Percentiles rank a stretch among this genome's conserved stretches.
These are phyloP conservation scores for Ecdyonurus torrentis DNA, from an alignment of 2,888 invertebrate genomes.

Conservation along the genomic window DNA sequence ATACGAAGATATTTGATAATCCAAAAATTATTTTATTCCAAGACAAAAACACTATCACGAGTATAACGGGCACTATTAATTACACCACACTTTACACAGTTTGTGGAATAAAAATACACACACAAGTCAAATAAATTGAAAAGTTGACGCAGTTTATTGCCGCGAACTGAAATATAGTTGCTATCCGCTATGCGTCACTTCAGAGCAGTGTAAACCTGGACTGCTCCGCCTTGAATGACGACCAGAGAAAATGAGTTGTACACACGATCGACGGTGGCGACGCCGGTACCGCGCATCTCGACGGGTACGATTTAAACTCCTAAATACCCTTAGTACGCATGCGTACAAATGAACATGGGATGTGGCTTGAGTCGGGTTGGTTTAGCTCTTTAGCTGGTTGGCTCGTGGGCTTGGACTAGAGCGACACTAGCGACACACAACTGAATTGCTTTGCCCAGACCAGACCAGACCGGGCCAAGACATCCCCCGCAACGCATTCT, in stretches of 20 bases:
- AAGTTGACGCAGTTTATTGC: not conserved
- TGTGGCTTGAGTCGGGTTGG: not conserved
- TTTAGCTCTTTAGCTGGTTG: not conserved
- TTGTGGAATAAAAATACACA: not conserved
- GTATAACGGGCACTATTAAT: not conserved
- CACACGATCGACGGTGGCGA: no score
- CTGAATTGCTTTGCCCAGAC: not conserved
- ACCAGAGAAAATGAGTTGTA: no score
- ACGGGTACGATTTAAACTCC: no score
- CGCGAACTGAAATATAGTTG: not conserved
- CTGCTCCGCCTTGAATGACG: not conserved
- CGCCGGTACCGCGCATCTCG: no score
- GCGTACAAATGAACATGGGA: not conserved
- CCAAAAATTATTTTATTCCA: not conserved
- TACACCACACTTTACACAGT: not conserved
- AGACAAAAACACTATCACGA: not conserved
- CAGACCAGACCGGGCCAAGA: no score
- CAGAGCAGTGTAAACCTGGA: not conserved
- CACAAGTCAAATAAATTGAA: not conserved
- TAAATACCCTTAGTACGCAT: not conserved
- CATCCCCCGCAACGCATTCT: not conserved
- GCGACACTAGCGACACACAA: not conserved
- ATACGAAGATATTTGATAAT: not conserved
- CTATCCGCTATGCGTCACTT: not conserved
- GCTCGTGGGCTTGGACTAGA: not conserved